phyloP scores from a whole-genome alignment of 2,888 invertebrate species.

The Eubasilissa splendida region DNA sequence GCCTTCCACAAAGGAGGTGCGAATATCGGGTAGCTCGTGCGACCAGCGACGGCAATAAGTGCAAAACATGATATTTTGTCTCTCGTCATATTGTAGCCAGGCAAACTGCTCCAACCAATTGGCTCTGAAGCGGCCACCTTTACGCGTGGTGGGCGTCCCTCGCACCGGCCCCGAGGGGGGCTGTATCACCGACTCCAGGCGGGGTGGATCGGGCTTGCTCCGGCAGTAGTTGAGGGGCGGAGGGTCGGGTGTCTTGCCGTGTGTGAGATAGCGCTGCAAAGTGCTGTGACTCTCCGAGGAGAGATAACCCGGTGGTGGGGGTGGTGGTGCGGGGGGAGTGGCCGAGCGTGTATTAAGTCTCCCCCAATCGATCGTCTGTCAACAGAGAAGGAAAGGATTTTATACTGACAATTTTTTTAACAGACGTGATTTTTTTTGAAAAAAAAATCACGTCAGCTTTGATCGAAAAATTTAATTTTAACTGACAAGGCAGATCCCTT shows the following conservation, averaged over 20 bases:
- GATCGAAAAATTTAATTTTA: conserved; percentile 48
- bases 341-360: conserved; percentile 63
- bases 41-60: conserved; percentile 84
- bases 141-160: conserved; percentile 63
- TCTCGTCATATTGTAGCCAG: conserved; percentile 82
- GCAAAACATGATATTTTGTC: conserved; percentile 81
- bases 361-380: conserved; percentile 74
- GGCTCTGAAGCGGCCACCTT: conserved; percentile 78
- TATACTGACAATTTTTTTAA: conserved; percentile 60
- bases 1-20: conserved; percentile 86
- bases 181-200: conserved; percentile 64
- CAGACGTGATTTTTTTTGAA: conserved; percentile 48
- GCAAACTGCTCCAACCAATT: conserved; percentile 80
- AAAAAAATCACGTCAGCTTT: conserved; percentile 53
- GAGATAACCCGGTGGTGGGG: conserved; percentile 60
- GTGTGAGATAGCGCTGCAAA: conserved; percentile 57
- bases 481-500: conserved; percentile 68
- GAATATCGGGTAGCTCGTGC: conserved; percentile 77
- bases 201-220: conserved; percentile 60
- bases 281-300: conserved; percentile 48
- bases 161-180: conserved; percentile 61
- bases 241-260: conserved; percentile 58
- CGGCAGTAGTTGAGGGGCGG: conserved; percentile 57
- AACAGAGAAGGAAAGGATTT: conserved; percentile 80
- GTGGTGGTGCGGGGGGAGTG: conserved; percentile 61